phyloP scores from a whole-genome alignment of 2,888 invertebrate genomes.

The Digitonthophagus gazella region DNA sequence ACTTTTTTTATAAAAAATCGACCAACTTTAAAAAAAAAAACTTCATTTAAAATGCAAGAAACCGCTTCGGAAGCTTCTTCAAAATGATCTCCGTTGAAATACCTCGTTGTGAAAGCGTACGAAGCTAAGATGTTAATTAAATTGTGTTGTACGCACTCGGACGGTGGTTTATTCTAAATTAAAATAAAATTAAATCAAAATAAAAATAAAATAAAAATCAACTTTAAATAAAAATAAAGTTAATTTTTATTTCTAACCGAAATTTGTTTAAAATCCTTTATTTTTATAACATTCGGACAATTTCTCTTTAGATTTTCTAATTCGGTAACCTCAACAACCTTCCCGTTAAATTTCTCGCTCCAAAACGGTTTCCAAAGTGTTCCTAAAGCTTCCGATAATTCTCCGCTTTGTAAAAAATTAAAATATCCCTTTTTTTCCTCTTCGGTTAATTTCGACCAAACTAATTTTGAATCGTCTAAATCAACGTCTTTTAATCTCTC shows the following conservation, averaged over 20 bases:
- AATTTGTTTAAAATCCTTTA: constrained; percentile 59
- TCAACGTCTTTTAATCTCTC: constrained; percentile 69
- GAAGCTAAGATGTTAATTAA: constrained; percentile 73
- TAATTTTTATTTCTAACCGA: constrained; percentile 56
- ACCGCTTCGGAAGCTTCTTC: constrained; percentile 62
- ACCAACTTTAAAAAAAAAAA: too few species aligned
- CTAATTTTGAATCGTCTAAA: constrained; percentile 71
- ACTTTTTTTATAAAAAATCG: too few species aligned
- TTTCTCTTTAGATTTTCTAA: constrained; percentile 46
- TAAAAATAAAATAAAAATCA: too few species aligned
- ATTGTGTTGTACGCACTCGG: constrained; percentile 60
- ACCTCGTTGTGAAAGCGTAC: constrained; percentile 69
- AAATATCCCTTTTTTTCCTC: constrained; percentile 74
- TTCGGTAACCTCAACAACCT: constrained; percentile 65
- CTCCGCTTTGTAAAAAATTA: constrained; percentile 59
- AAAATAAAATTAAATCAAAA: constrained; percentile 16
- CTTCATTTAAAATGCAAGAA: constrained; percentile 57
- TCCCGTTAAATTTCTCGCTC: constrained; percentile 56
- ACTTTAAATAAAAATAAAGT: too few species aligned
- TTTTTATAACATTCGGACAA: constrained; percentile 56
- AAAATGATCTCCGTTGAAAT: constrained; percentile 74
- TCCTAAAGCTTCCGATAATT: background rate
- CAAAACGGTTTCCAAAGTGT: constrained; percentile 80
- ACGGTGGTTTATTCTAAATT: constrained; percentile 56
- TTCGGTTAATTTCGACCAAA: constrained; percentile 76